These are phyloP conservation scores for Phylloscopus trochiloides DNA, from an alignment of 2,113 vertebrate genomes.

Conservation along the genomic window DNA sequence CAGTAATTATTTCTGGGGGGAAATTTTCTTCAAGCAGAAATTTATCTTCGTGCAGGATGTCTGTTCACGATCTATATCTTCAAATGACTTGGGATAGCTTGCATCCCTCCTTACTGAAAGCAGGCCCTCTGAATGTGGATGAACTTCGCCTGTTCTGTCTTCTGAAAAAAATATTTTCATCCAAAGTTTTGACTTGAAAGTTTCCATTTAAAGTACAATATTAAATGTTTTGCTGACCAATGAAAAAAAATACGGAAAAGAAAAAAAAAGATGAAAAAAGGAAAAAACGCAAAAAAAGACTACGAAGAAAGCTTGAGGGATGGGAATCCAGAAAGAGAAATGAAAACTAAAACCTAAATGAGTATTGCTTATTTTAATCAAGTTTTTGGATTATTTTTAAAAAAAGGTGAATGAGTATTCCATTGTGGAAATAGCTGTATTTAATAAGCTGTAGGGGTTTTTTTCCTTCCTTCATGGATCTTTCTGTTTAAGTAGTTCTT, in stretches of 20 bases:
- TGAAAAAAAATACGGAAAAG: neutral
- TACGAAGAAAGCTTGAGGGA: neutral
- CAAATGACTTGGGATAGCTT: neutral
- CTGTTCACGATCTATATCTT: neutral
- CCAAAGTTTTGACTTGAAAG: neutral
- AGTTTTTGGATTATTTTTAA: neutral
- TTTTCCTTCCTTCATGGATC: neutral
- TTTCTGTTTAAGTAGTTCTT: neutral
- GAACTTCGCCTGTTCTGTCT: neutral
- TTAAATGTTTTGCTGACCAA: neutral
- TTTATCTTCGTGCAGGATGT: neutral
- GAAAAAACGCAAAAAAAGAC: rapidly evolving
- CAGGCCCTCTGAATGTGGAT: neutral
- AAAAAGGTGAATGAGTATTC: neutral
- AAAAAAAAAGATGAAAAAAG: rapidly evolving
- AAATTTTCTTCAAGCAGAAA: neutral
- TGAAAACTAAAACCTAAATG: rapidly evolving
- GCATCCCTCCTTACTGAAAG: neutral
- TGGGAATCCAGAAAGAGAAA: neutral
- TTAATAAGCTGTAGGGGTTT: neutral
- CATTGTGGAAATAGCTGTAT: neutral
- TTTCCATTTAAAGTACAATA: neutral
- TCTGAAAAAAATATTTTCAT: neutral
- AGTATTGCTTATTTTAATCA: neutral
- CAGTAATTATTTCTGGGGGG: neutral